phyloP scores from a whole-genome alignment of 2,113 vertebrate genomes.

The Smithornis capensis region DNA sequence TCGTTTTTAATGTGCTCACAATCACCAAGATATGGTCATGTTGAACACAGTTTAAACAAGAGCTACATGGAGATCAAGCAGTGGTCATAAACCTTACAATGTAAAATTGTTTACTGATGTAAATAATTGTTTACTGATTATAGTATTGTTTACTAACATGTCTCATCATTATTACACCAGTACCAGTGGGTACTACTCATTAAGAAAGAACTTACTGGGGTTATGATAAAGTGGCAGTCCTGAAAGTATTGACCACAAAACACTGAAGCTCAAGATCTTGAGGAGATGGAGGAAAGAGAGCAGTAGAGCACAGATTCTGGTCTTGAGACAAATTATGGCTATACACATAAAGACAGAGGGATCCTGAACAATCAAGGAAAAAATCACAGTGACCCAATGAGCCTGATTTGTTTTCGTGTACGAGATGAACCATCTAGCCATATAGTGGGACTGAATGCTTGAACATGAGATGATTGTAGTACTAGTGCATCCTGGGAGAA shows the following conservation, averaged over 20 bases:
- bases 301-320: neutral
- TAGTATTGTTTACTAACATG: no score
- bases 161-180: neutral
- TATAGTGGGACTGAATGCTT: neutral
- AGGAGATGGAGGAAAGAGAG: neutral
- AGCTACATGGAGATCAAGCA: neutral
- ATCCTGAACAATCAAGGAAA: neutral
- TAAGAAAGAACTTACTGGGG: neutral
- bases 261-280: neutral
- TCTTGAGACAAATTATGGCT: neutral
- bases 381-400: neutral
- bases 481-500: neutral
- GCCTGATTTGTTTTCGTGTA: neutral
- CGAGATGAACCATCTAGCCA: neutral
- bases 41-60: neutral
- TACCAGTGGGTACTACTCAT: fast-evolving
- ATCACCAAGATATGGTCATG: neutral
- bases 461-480: neutral
- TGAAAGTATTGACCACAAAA: fast-evolving
- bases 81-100: neutral
- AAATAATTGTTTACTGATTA: no score
- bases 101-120: neutral
- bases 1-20: fast-evolving
- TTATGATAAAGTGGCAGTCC: neutral
- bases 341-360: fast-evolving